Percentiles rank a stretch among this genome's conserved stretches.
These are phyloP conservation scores for Amiota minor DNA, from an alignment of 2,888 invertebrate species.

Conservation along the genomic window DNA sequence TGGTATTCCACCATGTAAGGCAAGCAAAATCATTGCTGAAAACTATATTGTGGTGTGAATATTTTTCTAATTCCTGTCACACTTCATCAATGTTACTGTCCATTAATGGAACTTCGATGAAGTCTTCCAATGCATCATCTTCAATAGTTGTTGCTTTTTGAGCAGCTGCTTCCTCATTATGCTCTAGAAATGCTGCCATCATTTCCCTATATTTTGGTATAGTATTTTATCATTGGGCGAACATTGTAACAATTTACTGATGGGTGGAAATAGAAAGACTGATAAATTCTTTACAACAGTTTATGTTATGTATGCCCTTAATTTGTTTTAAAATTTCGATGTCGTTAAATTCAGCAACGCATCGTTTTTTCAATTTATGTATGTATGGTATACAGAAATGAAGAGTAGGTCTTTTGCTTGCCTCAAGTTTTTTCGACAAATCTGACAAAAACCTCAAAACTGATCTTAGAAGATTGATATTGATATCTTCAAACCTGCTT, in stretches of 20 bases:
- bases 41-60: neutral
- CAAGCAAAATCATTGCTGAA: neutral
- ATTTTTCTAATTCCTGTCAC: neutral
- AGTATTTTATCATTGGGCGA: neutral
- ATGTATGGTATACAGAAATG: constrained; percentile 22
- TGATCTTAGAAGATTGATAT: neutral
- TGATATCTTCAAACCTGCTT: constrained; percentile 3
- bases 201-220: neutral
- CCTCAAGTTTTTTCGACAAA: neutral
- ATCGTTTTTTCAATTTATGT: constrained; percentile 10
- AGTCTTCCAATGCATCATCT: neutral
- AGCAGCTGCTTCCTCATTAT: neutral
- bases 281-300: no score
- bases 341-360: neutral
- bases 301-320: neutral
- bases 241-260: neutral
- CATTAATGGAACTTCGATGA: neutral
- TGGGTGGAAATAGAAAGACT: neutral
- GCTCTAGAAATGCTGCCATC: neutral
- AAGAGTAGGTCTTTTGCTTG: constrained; percentile 1
- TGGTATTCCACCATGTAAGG: neutral
- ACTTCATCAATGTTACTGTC: constrained; percentile 1
- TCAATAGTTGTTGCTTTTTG: neutral
- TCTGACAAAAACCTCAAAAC: neutral
- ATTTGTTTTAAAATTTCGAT: neutral